Evolutionary conservation across 2,797 vertebrate species (phyloP), one percentile per base, ranked within the genome.

Genomic region (Momotus momota): DNA sequence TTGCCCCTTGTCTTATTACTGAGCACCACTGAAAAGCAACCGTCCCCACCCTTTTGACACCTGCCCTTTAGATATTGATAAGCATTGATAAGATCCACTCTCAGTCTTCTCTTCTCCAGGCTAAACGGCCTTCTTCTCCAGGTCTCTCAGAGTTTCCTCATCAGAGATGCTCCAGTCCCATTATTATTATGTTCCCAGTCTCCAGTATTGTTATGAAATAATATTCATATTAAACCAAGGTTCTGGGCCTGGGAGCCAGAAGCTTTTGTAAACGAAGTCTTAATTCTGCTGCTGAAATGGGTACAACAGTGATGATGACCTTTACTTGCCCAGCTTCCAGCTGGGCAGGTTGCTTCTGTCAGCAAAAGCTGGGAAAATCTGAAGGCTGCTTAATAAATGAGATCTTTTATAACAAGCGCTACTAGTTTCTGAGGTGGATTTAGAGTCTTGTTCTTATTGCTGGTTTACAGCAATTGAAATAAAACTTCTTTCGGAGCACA

Each of bases 401-500:
- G 6, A 35, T 66, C 17, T 66, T 70, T 80, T 40, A 7, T 25
- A 82, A 40, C 9, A 82, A 82, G 12, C 23, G n/a, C 55, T 46
- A 49, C 38, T 43, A 12, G n/a, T 82, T 82, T 60, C 60, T 80
- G 40, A 88, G 62, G 31, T 84, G 35, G 46, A 64, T 67, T 85
- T 82, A 75, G 46, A 79, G 19, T 40, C 67, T 81, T 78, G 22
- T 51, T 78, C 41, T 55, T 55, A 35, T 7, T 72, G n/a, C 29
- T 90, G 70, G 17, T 14, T 43, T 64, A 74, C 58, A 79, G 43
- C 41, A 88, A 55, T 6, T 46, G 51, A 94, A 90, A 84, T n/a
- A 64, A 89, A 96, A 87, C 27, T 92, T 81, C 77, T 71, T 33
- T 41, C 48, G 62, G 43, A 91, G n/a, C 21, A 81, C 62, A 80